phyloP scores from a whole-genome alignment of 2,797 vertebrate species.

The Typhlichthys eigenmanni region DNA sequence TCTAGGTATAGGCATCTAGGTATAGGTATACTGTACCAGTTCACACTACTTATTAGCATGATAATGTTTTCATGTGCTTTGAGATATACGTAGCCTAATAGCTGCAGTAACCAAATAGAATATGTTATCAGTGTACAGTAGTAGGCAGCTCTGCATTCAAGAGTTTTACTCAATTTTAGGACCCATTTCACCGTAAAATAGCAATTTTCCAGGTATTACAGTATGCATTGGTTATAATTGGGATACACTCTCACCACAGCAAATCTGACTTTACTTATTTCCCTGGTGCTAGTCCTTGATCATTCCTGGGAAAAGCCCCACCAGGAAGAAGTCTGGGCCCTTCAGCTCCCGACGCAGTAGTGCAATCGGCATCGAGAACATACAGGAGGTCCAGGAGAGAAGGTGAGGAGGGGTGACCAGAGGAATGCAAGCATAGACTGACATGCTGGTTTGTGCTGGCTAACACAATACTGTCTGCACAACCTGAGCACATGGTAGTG shows the following conservation, averaged over 20 bases:
- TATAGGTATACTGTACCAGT: no score
- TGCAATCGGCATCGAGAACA: constrained; percentile 97
- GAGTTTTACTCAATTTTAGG: constrained; percentile 11
- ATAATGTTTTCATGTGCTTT: no score
- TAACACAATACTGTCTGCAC: no score
- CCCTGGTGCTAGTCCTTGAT: constrained; percentile 84
- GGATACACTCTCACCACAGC: not conserved
- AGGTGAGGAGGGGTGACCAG: constrained; percentile 82
- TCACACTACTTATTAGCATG: no score
- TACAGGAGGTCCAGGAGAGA: constrained; percentile 95
- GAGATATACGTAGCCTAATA: no score
- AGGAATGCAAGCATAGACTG: not conserved
- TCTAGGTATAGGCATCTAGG: no score
- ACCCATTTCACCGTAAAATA: constrained; percentile 8
- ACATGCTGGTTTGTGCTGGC: no score
- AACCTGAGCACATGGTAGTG: no score
- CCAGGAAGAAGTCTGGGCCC: constrained; percentile 92
- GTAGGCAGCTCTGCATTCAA: no score
- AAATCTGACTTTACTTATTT: constrained; percentile 52
- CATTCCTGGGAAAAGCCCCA: constrained; percentile 95
- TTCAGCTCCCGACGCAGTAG: constrained; percentile 94
- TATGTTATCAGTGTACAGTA: no score
- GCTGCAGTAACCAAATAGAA: no score
- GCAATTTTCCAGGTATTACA: not conserved
- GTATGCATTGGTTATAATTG: not conserved